These are phyloP conservation scores for Dolichallabes microphthalmus DNA, from an alignment of 2,113 vertebrate genomes.

Conservation along the genomic window DNA sequence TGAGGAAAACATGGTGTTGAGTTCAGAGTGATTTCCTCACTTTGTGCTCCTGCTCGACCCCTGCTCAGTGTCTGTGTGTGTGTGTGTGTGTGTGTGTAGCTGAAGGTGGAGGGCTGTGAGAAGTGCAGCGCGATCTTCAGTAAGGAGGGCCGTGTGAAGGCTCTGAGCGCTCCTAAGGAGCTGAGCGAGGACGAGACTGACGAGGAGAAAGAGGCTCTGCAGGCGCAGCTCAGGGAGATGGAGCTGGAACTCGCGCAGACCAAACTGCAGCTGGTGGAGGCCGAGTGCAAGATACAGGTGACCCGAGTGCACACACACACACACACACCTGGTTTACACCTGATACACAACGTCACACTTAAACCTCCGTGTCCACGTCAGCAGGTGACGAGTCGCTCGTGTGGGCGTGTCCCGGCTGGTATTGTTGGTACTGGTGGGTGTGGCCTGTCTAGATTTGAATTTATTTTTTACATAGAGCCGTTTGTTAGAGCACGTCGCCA, in stretches of 20 bases:
- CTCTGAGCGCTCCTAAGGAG: constrained; percentile 68
- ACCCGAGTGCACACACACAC: not conserved
- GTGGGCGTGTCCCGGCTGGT: too few relatives aligned
- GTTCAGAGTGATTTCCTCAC: not conserved
- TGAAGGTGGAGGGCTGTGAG: constrained; percentile 86
- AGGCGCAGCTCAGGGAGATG: constrained; percentile 96
- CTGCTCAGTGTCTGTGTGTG: constrained; percentile 22
- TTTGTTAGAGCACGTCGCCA: too few relatives aligned
- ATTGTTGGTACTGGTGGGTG: too few relatives aligned
- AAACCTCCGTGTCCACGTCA: not conserved
- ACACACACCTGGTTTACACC: not conserved
- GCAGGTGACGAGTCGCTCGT: not conserved
- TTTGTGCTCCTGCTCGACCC: not conserved
- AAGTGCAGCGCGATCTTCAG: constrained; percentile 83
- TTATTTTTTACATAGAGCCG: too few relatives aligned
- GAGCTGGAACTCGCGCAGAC: constrained; percentile 97
- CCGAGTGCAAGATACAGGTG: constrained; percentile 98
- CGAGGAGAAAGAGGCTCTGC: constrained; percentile 90
- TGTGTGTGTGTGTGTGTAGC: constrained; percentile 62
- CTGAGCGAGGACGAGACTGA: constrained; percentile 82
- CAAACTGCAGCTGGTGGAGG: constrained; percentile 96
- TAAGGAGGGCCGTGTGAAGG: constrained; percentile 80
- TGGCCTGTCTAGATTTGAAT: too few relatives aligned
- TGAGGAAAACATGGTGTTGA: constrained; percentile 4
- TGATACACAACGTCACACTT: not conserved